Base-by-base conservation (phyloP, 2,888 invertebrate species). In the Hirudinaria manillensis region DNA sequence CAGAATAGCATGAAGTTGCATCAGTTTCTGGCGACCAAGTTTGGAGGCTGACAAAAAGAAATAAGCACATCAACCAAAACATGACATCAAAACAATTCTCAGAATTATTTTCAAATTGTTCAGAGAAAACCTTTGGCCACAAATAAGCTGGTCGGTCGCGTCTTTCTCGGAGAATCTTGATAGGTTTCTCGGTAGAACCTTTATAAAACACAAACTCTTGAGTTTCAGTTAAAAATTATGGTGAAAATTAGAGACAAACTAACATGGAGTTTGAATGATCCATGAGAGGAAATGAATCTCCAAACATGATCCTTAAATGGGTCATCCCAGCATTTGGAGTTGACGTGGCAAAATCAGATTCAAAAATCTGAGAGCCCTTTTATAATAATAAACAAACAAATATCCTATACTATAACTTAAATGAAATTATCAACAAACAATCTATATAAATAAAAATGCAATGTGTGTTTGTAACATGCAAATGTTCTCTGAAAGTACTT, bases 11-110 rank as follows among this genome's bases (percentile, higher is more conserved):
- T 21, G 45, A n/a, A 70, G 27, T 19, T 16, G 38, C 72, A 24
- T 36, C 19, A 73, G 27, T 36, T 38, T 24, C 51, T 70, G 34
- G 45, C 38, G 27, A 29, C 66, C 70, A 70, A 32, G 55, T 27
- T 55, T 19, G 21, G 27, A 32, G 19, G 29, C 66, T 66, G 36
- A 6, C 6, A n/a, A 34, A 32, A 29, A 6, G n/a, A n/a, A 16
- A 32, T 29, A 6, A 32, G 13, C 32, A 3, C 13, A 10, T 68
- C 32, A 29, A 68, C 6, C 32, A 29, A 6, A 68, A 68, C 29
- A 61, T 61, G 24, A 61, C 6, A 61, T 21, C 29, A 27, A 27
- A 61, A 61, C 7, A 21, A 24, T 27, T 6, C 2, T 4, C 19
- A 10, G 61, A 61, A 27, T 13, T 27, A 24, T 24, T 61, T 27